Evolutionary conservation across 2,888 invertebrate species (phyloP), one percentile per base, ranked within the genome.

Genomic region (Apodemia zela): DNA sequence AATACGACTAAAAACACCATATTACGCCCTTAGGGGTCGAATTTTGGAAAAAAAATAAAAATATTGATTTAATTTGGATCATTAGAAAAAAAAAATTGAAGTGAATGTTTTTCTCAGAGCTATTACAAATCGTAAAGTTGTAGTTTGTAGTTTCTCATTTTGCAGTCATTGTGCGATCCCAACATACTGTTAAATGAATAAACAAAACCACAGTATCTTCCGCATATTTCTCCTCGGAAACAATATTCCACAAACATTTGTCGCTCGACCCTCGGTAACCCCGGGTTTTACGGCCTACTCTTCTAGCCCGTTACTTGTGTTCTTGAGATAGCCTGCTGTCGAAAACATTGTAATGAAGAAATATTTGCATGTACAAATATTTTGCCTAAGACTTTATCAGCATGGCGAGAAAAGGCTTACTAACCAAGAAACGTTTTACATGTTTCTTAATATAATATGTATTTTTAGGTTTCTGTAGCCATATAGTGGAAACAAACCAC

Each of bases 131-230:
- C 3, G 38, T 38, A 38, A 33, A 38, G 38, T 38, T 11, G 38
- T 38, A 38, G 38, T 38, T 38, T 13, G 38, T 13, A 4, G 38
- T 38, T 38, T 38, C 38, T 38, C 38, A 38, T 45, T 45, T 42
- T 42, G 42, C 42, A 42, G 42, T 42, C 15, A 15, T 42, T 42
- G 42, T 45, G 42, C 42, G 42, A 45, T 45, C n/a, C 15, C 15
- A 45, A n/a, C n/a, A n/a, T 13, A 45, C 45, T 47, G 42, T 54
- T 60, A 60, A 38, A 63, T 65, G 42, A 54, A 54, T 54, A 29
- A 25, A 54, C 25, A 29, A 54, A 54, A 54, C 15, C 54, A 15
- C 25, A 25, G 25, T 54, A 54, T 54, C 54, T 54, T 25, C 54
- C 54, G 15, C 54, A 25, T 45, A 15, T 25, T 51, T 54, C 54